These are phyloP conservation scores for Ictalurus furcatus DNA, from an alignment of 2,113 vertebrate genomes.

Conservation along the genomic window DNA sequence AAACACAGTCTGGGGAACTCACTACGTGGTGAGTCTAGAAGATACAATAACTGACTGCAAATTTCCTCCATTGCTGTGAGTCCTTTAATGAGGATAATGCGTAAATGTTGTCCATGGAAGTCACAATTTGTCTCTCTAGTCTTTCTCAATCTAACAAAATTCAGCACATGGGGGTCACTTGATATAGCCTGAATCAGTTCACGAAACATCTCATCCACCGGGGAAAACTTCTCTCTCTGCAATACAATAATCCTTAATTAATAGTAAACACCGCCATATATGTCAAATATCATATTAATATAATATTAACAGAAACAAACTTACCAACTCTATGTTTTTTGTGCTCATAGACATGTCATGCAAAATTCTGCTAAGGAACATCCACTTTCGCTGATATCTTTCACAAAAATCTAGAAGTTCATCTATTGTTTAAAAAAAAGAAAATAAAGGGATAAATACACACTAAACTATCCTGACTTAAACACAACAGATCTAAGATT, in stretches of 20 bases:
- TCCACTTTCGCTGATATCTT: slow-evolving; percentile 78
- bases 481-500: not conserved
- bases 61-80: slow-evolving; percentile 73
- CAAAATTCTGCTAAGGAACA: slow-evolving; percentile 77
- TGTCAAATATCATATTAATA: not conserved
- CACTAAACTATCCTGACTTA: not conserved
- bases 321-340: slow-evolving; percentile 72
- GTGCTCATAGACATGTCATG: slow-evolving; percentile 67
- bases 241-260: not conserved
- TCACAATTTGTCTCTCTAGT: slow-evolving; percentile 45
- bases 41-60: slow-evolving; percentile 63
- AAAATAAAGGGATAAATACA: not conserved
- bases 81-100: slow-evolving; percentile 63
- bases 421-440: slow-evolving; percentile 55
- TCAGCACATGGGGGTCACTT: slow-evolving; percentile 69
- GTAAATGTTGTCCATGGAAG: slow-evolving; percentile 65
- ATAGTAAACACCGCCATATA: not conserved
- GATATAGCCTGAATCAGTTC: slow-evolving; percentile 69
- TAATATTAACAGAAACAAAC: slow-evolving; percentile 37
- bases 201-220: slow-evolving; percentile 72
- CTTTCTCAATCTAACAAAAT: slow-evolving; percentile 61
- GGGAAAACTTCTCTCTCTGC: slow-evolving; percentile 72
- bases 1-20: slow-evolving; percentile 81
- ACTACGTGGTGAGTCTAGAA: slow-evolving; percentile 65
- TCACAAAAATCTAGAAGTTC: slow-evolving; percentile 74